Percentiles rank a stretch among this genome's conserved stretches.
Evolutionary conservation across 2,888 invertebrate species (phyloP).

Genomic region (Megalurothrips usitatus): DNA sequence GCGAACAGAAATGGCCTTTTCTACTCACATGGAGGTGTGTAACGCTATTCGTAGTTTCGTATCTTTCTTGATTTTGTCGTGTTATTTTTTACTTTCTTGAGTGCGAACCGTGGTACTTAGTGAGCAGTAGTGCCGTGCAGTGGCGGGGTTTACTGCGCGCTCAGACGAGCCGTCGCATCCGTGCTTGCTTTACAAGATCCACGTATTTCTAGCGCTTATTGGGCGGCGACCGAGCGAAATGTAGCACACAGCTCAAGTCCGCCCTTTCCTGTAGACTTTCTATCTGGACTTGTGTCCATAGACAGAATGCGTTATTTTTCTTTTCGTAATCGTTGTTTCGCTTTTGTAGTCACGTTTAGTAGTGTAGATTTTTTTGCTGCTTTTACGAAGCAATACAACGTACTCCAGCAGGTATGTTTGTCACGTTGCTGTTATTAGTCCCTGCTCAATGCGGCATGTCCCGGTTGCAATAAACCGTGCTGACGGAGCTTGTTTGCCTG

Average conservation of each 20-base stretch:
- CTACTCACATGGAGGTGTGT: not conserved
- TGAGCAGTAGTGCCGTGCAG: not conserved
- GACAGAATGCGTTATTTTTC: no score
- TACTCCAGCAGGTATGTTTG: not conserved
- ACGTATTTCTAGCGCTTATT: not conserved
- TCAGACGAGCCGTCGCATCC: not conserved
- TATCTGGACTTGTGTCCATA: not conserved
- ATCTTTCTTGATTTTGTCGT: no score
- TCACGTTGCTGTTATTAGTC: not conserved
- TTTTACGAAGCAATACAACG: not conserved
- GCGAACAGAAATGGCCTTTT: conserved; percentile 7
- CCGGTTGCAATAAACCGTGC: not conserved
- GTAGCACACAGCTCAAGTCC: not conserved
- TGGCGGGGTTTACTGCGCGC: not conserved
- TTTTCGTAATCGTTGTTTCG: not conserved
- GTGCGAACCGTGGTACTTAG: not conserved
- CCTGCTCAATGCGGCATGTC: not conserved
- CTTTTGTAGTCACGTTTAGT: not conserved
- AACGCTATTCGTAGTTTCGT: not conserved
- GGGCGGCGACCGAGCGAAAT: not conserved
- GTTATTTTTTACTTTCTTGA: not conserved
- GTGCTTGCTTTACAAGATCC: not conserved
- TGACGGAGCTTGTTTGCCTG: not conserved
- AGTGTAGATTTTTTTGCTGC: no score
- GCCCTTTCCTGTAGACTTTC: not conserved